Base-by-base conservation (phyloP, 2,888 invertebrate species). In the Leptinotarsa peninsularis region DNA sequence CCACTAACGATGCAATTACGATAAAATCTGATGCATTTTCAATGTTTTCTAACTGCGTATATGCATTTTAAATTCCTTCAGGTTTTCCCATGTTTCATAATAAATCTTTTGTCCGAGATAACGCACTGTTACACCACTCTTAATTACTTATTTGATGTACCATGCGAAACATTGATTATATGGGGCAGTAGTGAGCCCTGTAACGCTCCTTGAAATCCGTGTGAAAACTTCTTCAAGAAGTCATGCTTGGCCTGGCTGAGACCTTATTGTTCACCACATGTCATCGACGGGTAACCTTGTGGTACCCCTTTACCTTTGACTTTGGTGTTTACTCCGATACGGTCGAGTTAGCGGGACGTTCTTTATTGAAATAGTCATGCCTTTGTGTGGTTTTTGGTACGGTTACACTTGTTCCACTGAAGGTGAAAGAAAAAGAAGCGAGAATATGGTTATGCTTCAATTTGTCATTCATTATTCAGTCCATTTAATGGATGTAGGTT, bases 181-280 rank as follows among this genome's bases (percentile, higher is more conserved):
- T 86, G 84, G 86, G 85, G 86, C 86, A 86, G 84, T 85, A 84
- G 85, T 77, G 72, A 73, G 49, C 75, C 54, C 72, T 74, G 78
- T 79, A 79, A 83, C 82, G 84, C 80, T 82, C 66, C 75, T 72
- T 82, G 82, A 77, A 75, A 78, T 75, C 76, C 86, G 87, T 77
- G 77, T 75, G 77, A 77, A 77, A 73, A 86, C 79, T 80, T 83
- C 79, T 81, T 83, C 56, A 83, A 85, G 82, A 81, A 77, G 85
- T 84, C 84, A 81, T 80, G 87, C 86, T 86, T 84, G 85, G 86
- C 74, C 81, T 83, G 80, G 80, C 84, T 78, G 80, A 84, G 85
- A 85, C 84, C 83, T 84, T 82, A 82, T 84, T 84, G 83, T 84
- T 82, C 75, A 76, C 75, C 81, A 81, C 70, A 58, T 58, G 63